Evolutionary conservation across 2,113 vertebrate genomes (phyloP).

Genomic region (Cichladusa arquata): DNA sequence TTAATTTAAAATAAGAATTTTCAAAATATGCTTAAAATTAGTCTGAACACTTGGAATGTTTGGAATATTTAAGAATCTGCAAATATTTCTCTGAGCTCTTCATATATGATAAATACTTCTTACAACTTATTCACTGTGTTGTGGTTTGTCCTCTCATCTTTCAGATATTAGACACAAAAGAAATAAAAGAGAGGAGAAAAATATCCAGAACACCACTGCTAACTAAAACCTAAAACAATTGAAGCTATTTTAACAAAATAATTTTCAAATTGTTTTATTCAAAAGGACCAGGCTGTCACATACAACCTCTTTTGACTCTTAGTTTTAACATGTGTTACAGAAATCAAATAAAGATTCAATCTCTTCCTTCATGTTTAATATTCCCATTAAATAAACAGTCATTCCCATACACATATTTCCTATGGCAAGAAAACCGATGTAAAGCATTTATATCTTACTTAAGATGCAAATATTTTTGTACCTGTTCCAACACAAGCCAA

Average conservation of each 20-base stretch:
- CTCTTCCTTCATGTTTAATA: background rate
- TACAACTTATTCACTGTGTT: background rate
- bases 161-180: background rate
- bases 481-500: background rate
- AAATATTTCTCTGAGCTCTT: background rate
- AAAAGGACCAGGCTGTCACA: background rate
- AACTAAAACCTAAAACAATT: background rate
- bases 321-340: background rate
- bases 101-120: background rate
- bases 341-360: background rate
- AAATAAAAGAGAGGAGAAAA: background rate
- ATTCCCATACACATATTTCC: background rate
- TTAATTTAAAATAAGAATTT: background rate
- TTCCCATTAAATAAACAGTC: background rate
- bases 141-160: background rate
- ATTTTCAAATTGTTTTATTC: background rate
- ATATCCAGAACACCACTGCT: background rate
- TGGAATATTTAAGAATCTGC: background rate
- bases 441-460: background rate
- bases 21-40: background rate
- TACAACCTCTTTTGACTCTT: background rate
- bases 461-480: background rate
- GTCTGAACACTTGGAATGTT: background rate
- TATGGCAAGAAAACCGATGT: background rate
- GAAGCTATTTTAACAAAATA: background rate